Percentiles rank a stretch among this genome's conserved stretches.
Conservation (phyloP, 2,113 vertebrate genomes). For the Hassar affinis region DNA sequence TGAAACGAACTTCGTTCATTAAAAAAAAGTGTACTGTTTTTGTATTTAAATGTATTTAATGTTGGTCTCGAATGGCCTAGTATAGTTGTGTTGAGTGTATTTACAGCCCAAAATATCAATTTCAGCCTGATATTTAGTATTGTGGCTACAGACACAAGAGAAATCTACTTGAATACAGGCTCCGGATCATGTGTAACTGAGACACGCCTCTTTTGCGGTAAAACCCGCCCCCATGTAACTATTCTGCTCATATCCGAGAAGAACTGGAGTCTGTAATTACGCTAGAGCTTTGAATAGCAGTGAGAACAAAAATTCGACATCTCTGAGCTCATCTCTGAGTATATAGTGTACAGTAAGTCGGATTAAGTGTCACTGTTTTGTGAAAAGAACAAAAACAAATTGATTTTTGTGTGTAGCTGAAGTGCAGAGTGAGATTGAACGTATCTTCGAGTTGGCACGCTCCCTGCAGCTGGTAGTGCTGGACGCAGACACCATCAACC, state of each 20-base stretch:
- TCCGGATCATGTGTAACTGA: background rate
- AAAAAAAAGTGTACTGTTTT: no score
- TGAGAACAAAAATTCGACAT: background rate
- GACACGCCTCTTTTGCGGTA: background rate
- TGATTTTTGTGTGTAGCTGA: constrained; percentile 73
- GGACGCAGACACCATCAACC: constrained; percentile 97
- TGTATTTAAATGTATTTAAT: no score
- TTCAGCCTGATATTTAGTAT: no score
- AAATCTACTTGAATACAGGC: no score
- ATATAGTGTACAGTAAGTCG: background rate
- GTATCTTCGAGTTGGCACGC: constrained; percentile 93
- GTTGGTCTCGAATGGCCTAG: no score
- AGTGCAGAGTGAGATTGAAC: constrained; percentile 95
- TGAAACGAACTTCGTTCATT: no score
- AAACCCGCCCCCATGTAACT: background rate
- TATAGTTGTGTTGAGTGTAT: background rate
- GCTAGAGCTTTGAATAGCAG: background rate
- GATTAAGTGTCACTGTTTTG: background rate
- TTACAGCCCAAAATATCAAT: background rate
- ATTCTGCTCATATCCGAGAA: background rate
- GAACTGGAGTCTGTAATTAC: background rate
- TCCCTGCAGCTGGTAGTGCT: constrained; percentile 92
- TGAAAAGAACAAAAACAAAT: background rate
- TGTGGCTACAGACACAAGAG: no score
- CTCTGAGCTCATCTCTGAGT: background rate